Evolutionary conservation across 2,888 invertebrate species (phyloP), one percentile per base, ranked within the genome.

Genomic region (Eristalinus sepulchralis): DNA sequence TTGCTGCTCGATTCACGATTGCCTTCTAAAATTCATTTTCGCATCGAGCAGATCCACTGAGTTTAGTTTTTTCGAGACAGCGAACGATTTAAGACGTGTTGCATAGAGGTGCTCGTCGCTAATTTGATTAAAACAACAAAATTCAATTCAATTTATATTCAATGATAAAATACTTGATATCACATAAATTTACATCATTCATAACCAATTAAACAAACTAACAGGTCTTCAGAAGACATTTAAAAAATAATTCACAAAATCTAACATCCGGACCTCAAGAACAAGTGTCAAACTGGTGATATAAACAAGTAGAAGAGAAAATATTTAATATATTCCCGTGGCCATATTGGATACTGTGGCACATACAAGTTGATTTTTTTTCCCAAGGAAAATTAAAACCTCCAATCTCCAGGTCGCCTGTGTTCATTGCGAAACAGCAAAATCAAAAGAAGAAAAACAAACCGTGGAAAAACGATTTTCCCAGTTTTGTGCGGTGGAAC

Each of bases 61-160:
- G 47, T 47, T 88, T 88, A 90, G 90, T 90, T 88, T 89, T 83
- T 87, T 81, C 88, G 89, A 89, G 89, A 89, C 84, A 88, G 88
- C 89, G 89, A 89, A 89, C 89, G 89, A 89, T 88, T 88, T 87
- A 68, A 88, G 88, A 89, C 88, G 88, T 89, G 87, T 88, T 83
- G 2, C 60, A 34, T 20, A 31, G 20, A 47, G 13, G 47, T 55
- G 64, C 82, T 70, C 60, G 64, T 77, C 22, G 62, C 72, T 72
- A 71, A 24, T 55, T 73, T 47, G 22, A 34, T 20, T 47, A 57
- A 36, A 59, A 55, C 20, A 47, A 9, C 36, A 63, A 57, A 64
- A 67, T 67, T 76, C 33, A 33, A 62, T 53, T 62, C 39, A 72
- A 78, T 78, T 64, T 20, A 73, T 81, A 81, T 70, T 75, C 63